phyloP scores from a whole-genome alignment of 1,140 invertebrate species.

The Plectrocnemia conspersa region DNA sequence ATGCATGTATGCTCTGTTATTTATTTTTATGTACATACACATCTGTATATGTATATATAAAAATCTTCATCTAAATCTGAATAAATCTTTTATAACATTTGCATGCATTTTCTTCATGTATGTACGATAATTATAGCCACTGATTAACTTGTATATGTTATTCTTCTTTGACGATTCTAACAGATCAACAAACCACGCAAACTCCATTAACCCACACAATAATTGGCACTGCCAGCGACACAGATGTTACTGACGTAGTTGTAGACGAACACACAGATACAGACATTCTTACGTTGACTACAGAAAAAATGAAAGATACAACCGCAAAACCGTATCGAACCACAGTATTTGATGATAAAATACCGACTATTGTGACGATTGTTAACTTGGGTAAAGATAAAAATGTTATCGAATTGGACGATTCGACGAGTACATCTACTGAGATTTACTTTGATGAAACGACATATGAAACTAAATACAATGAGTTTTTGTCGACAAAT shows the following conservation, averaged over 20 bases:
- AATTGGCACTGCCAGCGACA: constrained; percentile 8
- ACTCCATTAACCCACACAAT: constrained; percentile 28
- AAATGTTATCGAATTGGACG: too few relatives aligned
- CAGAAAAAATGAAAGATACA: too few relatives aligned
- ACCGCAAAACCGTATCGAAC: too few relatives aligned
- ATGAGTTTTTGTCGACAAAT: too few relatives aligned
- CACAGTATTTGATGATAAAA: constrained; percentile 1
- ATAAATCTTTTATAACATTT: background rate
- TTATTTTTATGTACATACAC: too few relatives aligned
- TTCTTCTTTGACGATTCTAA: constrained; percentile 35
- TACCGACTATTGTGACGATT: background rate
- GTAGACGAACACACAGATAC: background rate
- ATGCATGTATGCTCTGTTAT: background rate
- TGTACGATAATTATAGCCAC: constrained; percentile 15
- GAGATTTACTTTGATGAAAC: too few relatives aligned
- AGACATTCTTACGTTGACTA: too few relatives aligned
- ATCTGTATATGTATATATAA: background rate
- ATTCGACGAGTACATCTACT: too few relatives aligned
- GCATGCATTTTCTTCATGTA: constrained; percentile 1
- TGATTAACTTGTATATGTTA: constrained; percentile 32
- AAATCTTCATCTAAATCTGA: background rate
- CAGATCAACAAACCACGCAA: constrained; percentile 35
- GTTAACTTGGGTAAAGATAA: too few relatives aligned
- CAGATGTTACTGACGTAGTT: constrained; percentile 13
- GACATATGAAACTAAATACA: too few relatives aligned